These are phyloP conservation scores for Rhagonycha lutea DNA, from an alignment of 2,888 invertebrate species.

Conservation along the genomic window DNA sequence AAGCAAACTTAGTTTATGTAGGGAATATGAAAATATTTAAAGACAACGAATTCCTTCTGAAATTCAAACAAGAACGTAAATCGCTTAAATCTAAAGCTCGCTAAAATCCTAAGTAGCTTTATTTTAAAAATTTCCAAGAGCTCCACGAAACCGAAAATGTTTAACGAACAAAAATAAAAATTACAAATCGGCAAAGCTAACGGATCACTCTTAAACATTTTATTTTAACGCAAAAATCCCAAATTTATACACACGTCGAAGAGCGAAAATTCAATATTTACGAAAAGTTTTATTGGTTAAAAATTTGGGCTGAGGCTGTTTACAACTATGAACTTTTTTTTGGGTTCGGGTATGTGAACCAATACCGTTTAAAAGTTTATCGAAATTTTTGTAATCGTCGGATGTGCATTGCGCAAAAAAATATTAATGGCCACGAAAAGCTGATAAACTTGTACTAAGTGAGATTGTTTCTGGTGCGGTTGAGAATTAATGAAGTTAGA, in stretches of 20 bases:
- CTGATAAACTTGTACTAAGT: slow-evolving; percentile 31
- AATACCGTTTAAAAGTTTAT: not conserved
- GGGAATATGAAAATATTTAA: slow-evolving; percentile 30
- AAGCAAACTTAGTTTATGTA: slow-evolving; percentile 27
- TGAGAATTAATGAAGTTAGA: slow-evolving; percentile 38
- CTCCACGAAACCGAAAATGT: not conserved
- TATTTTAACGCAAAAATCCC: not conserved
- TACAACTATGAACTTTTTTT: not conserved
- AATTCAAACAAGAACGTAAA: slow-evolving; percentile 13
- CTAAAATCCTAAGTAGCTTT: not conserved
- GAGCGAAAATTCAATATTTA: not conserved
- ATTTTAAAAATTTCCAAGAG: not conserved
- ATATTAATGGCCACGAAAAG: slow-evolving; percentile 16
- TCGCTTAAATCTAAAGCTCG: slow-evolving; percentile 2
- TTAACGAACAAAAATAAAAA: too few relatives aligned
- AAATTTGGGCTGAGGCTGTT: not conserved
- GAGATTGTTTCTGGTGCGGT: slow-evolving; percentile 35
- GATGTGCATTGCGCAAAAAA: not conserved
- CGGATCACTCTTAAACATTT: not conserved
- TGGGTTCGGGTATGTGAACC: not conserved
- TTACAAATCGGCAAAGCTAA: too few relatives aligned
- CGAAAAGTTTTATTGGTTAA: not conserved
- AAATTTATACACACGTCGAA: not conserved
- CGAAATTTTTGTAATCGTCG: not conserved
- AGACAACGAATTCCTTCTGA: slow-evolving; percentile 16